A percentile compares a stretch with the other conserved stretches of the same genome.
These are phyloP conservation scores for Psettodes erumei DNA, from an alignment of 2,113 vertebrate species.

Conservation along the genomic window DNA sequence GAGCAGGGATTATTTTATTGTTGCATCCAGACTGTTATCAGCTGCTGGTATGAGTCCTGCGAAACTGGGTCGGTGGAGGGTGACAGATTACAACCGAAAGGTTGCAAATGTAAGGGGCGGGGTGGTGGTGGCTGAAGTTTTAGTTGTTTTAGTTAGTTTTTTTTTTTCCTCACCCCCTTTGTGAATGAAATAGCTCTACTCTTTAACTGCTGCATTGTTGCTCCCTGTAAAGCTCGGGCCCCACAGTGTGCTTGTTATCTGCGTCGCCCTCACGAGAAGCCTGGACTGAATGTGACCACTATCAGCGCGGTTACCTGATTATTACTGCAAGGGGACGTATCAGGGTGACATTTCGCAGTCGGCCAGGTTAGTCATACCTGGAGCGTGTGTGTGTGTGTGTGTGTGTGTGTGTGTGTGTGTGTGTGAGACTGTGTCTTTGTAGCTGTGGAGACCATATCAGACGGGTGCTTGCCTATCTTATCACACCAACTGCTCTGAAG, in stretches of 20 bases:
- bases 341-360: conserved; percentile 57
- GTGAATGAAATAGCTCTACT: conserved; percentile 22
- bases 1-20: conserved; percentile 44
- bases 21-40: conserved; percentile 58
- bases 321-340: conserved; percentile 31
- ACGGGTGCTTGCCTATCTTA: conserved; percentile 71
- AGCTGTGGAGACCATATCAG: conserved; percentile 76
- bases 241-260: conserved; percentile 28
- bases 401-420: conserved; percentile 27
- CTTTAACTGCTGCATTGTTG: conserved; percentile 13
- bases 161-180: conserved; percentile 7
- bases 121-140: no score
- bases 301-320: conserved; percentile 62
- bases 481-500: conserved; percentile 71
- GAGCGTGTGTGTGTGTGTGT: conserved; percentile 19
- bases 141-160: not conserved
- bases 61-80: conserved; percentile 53
- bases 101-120: conserved; percentile 31
- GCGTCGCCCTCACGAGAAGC: conserved; percentile 33
- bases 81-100: conserved; percentile 51
- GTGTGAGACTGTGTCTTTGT: conserved; percentile 46
- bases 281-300: conserved; percentile 46
- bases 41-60: conserved; percentile 30
- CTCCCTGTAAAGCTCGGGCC: conserved; percentile 14
- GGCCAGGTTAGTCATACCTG: conserved; percentile 65